Evolutionary conservation across 2,888 invertebrate species (phyloP), one percentile per base, ranked within the genome.

Genomic region (Auanema sp.): DNA sequence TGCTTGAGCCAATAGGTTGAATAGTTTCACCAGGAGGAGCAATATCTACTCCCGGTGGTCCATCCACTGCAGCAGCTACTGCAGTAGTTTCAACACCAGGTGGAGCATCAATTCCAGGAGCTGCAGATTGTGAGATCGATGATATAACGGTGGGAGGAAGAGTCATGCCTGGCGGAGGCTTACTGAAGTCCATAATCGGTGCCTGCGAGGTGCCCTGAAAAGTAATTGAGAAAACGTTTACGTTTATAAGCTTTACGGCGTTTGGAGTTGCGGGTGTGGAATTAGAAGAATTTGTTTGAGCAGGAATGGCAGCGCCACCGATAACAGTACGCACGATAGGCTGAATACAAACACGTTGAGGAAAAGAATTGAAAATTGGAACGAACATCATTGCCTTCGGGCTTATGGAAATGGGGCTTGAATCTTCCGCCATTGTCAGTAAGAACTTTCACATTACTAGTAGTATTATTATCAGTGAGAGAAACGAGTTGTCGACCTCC

Each of bases 381-480:
- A 47, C 10, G 6, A 5, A 21, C 47, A 47, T 18, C 47, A 10
- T 3, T 33, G 33, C 33, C 33, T 5, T 33, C 33, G 4, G 44
- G 33, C 16, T 54, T 53, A 54, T 60, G 47, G n/a, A 8, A 16
- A 6, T 52, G 51, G 1, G 58, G 60, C 51, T 72, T 72, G 59
- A 72, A 72, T 10, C 68, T 53, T 18, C 72, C 72, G 12, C 72
- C 72, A 51, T 72, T 72, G 43, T 72, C 72, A 11, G 72, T 72
- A 21, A 72, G 64, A 18, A 72, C 70, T 67, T 72, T 72, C 0
- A 72, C 66, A 8, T 61, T 68, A 33, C 66, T 40, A 1, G n/a
- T 55, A 41, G 58, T 21, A 50, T 42, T 25, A 5, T 23, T 21
- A 25, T 62, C 62, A 6, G 8, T 54, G 8, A 42, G 18, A 11